Conservation (phyloP, 1,140 invertebrate genomes). For the Limonius californicus region DNA sequence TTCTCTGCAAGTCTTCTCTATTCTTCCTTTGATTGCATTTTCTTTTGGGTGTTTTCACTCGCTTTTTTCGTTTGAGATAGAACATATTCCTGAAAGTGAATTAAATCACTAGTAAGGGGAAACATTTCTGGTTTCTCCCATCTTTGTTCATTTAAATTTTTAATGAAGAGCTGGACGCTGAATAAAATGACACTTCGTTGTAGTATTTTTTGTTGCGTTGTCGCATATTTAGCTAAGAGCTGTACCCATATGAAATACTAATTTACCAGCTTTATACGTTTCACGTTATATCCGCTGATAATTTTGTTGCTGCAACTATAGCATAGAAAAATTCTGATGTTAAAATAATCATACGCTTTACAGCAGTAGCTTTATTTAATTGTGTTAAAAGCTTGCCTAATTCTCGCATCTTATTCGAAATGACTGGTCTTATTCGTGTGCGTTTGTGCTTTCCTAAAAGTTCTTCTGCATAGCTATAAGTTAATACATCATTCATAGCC, state of each 20-base stretch:
- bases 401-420: conserved; percentile 33
- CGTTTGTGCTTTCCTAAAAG: conserved; percentile 30
- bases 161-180: too few species aligned
- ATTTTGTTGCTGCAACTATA: conserved; percentile 28
- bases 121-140: too few species aligned
- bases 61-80: conserved; percentile 7
- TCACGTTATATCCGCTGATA: conserved; percentile 25
- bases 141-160: too few species aligned
- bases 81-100: conserved; percentile 20
- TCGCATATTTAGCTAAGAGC: conserved; percentile 27
- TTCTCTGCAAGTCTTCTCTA: background rate
- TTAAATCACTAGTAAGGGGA: too few species aligned
- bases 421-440: conserved; percentile 22
- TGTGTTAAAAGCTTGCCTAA: conserved; percentile 25
- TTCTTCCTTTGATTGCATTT: background rate
- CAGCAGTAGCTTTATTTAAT: conserved; percentile 15
- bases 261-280: conserved; percentile 16
- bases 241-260: conserved; percentile 29
- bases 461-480: conserved; percentile 28
- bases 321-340: conserved; percentile 30
- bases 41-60: too few species aligned
- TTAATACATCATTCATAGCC: conserved; percentile 26
- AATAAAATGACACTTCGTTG: conserved; percentile 21
- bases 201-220: conserved; percentile 21
- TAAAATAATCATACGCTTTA: conserved; percentile 8